These are phyloP conservation scores for Pollimyrus isidori DNA, from an alignment of 2,113 vertebrate species.

Conservation along the genomic window DNA sequence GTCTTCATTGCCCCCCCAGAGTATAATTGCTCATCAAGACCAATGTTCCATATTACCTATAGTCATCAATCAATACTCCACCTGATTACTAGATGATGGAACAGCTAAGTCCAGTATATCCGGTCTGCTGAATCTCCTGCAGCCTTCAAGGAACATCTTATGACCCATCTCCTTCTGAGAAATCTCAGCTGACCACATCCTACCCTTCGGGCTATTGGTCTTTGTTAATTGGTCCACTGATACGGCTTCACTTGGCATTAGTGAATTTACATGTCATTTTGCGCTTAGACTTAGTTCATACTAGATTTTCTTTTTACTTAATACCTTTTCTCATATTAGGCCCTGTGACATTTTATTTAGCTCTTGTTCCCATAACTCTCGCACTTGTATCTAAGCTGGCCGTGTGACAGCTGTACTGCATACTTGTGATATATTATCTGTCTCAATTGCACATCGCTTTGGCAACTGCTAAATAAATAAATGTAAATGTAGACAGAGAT, in stretches of 20 bases:
- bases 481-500: not conserved
- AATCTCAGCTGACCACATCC: not conserved
- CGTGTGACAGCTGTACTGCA: not conserved
- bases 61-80: not conserved
- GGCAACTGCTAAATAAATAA: slow-evolving; percentile 1
- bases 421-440: not conserved
- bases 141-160: not conserved
- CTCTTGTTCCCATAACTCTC: not conserved
- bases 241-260: not conserved
- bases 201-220: not conserved
- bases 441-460: not conserved
- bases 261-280: not conserved
- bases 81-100: not conserved
- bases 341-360: not conserved
- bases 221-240: not conserved
- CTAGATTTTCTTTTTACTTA: not conserved
- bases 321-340: not conserved
- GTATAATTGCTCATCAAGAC: not conserved
- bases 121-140: not conserved
- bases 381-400: not conserved
- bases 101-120: not conserved
- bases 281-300: not conserved
- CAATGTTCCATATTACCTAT: not conserved
- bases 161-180: not conserved
- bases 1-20: not conserved